Evolutionary conservation across 2,888 invertebrate species (phyloP).

Genomic region (Patella ulyssiponensis): DNA sequence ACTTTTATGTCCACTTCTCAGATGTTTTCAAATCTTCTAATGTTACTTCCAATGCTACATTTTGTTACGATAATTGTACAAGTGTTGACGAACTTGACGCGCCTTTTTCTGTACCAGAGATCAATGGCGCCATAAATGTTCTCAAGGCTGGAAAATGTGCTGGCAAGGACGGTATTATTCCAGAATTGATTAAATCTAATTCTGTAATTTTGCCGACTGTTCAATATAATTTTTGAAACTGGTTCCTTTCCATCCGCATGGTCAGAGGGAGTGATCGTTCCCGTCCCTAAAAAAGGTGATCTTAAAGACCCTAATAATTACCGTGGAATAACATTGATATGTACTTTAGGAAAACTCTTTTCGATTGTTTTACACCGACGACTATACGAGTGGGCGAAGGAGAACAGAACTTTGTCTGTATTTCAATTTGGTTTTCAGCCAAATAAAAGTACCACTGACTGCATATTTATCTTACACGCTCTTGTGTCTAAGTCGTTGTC

Average conservation of each 20-base stretch:
- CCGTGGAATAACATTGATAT: background rate
- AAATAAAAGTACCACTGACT: too few species aligned
- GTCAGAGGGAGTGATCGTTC: too few species aligned
- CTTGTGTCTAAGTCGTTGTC: too few species aligned
- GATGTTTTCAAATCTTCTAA: background rate
- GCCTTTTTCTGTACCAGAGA: background rate
- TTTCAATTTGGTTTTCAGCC: constrained; percentile 8
- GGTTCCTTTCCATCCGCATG: too few species aligned
- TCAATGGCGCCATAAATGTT: background rate
- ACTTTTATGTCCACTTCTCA: background rate
- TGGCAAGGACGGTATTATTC: background rate
- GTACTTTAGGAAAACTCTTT: constrained; percentile 1
- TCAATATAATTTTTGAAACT: too few species aligned
- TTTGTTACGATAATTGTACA: background rate
- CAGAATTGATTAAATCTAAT: constrained; percentile 1
- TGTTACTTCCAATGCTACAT: too few species aligned
- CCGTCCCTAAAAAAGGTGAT: too few species aligned
- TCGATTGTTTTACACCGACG: constrained; percentile 1
- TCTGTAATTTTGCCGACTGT: background rate
- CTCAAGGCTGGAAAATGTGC: background rate
- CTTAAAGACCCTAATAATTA: background rate
- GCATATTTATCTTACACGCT: too few species aligned
- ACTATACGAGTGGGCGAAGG: background rate
- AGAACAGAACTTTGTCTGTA: background rate
- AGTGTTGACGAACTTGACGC: background rate